Conservation (phyloP, 2,888 invertebrate genomes). For the Cheiracanthium punctorium region DNA sequence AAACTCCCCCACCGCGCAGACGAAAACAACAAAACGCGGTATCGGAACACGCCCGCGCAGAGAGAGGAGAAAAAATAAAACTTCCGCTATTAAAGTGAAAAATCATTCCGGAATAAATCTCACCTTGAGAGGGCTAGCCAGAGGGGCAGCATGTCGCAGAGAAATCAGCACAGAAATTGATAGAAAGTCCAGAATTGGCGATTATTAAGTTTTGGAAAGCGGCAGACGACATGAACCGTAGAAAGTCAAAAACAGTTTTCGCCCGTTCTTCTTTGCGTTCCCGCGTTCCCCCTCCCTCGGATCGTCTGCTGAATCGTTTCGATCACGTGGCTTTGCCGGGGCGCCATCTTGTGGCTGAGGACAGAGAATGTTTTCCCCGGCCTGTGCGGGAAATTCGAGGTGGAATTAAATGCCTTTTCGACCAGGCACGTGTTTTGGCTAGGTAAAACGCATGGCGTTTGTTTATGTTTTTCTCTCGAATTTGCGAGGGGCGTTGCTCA, state of each 20-base stretch:
- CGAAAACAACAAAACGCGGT: slow-evolving; percentile 48
- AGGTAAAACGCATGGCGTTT: neutral
- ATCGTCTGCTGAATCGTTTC: slow-evolving; percentile 48
- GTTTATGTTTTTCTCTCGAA: neutral
- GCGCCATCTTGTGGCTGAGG: slow-evolving; percentile 54
- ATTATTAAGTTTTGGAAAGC: slow-evolving; percentile 30
- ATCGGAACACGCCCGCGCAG: slow-evolving; percentile 31
- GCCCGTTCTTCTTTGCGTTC: slow-evolving; percentile 49
- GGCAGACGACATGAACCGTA: slow-evolving; percentile 52
- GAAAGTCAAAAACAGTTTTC: slow-evolving; percentile 70
- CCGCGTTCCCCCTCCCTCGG: slow-evolving; percentile 28
- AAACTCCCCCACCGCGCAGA: slow-evolving; percentile 63
- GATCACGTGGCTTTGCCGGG: slow-evolving; percentile 48
- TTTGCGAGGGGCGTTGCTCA: neutral
- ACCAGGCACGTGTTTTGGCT: slow-evolving; percentile 31
- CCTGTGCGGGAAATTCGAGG: slow-evolving; percentile 60
- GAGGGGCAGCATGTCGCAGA: slow-evolving; percentile 52
- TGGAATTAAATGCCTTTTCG: slow-evolving; percentile 44
- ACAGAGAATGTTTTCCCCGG: slow-evolving; percentile 17
- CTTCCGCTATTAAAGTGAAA: too few relatives aligned
- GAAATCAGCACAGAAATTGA: slow-evolving; percentile 17
- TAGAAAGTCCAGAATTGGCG: slow-evolving; percentile 37
- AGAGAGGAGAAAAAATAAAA: slow-evolving; percentile 15
- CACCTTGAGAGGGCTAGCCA: slow-evolving; percentile 49
- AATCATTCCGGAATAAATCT: neutral